These are phyloP conservation scores for Ormia ochracea DNA, from an alignment of 2,888 invertebrate species.

Conservation along the genomic window DNA sequence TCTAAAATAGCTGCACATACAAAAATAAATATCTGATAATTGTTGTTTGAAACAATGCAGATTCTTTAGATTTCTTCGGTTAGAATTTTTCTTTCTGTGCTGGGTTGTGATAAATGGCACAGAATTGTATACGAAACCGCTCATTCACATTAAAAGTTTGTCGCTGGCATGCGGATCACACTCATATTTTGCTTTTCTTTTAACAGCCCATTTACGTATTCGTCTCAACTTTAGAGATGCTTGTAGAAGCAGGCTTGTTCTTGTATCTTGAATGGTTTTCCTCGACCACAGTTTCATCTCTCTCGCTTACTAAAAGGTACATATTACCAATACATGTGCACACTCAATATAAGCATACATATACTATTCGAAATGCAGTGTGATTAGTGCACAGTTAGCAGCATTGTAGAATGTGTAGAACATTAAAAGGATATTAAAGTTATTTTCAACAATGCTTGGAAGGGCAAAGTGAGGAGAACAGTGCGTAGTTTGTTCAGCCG, in stretches of 20 bases:
- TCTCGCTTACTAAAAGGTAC: slow-evolving; percentile 44
- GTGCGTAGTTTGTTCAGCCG: too few species aligned
- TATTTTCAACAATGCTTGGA: too few species aligned
- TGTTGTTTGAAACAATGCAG: background rate
- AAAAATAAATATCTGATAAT: background rate
- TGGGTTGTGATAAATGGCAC: background rate
- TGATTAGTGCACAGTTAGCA: too few species aligned
- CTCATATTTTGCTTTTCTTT: slow-evolving; percentile 17
- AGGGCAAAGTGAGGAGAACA: too few species aligned
- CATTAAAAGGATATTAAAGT: too few species aligned
- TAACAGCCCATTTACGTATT: background rate
- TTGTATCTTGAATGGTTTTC: slow-evolving; percentile 29
- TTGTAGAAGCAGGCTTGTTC: slow-evolving; percentile 4
- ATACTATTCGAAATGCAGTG: too few species aligned
- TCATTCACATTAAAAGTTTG: slow-evolving; percentile 4
- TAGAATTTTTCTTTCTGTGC: slow-evolving; percentile 4
- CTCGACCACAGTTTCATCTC: background rate
- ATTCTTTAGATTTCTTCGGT: background rate
- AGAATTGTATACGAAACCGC: slow-evolving; percentile 35
- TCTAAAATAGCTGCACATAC: background rate
- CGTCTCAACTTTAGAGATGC: background rate
- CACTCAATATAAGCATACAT: background rate
- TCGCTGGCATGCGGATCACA: background rate
- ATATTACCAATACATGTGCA: slow-evolving; percentile 25
- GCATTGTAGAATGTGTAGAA: background rate